phyloP scores from a whole-genome alignment of 2,113 vertebrate species.

The Terrapene triunguis region DNA sequence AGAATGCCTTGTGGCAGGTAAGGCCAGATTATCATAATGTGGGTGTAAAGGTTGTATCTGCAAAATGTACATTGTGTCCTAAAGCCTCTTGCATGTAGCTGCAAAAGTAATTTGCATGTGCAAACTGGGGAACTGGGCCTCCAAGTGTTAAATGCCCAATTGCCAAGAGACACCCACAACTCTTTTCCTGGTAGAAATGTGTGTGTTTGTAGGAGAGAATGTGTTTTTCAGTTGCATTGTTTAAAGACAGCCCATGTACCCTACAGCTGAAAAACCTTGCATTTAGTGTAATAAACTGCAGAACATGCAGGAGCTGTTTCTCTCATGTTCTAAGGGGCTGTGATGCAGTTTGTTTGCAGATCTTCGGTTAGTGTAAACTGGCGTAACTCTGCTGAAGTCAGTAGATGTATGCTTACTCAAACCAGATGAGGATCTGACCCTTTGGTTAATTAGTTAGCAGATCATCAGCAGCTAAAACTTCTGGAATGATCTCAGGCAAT shows the following conservation, averaged over 20 bases:
- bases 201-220: neutral
- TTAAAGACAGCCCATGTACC: slow-evolving; percentile 25
- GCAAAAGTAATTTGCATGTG: neutral
- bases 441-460: neutral
- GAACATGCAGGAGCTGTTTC: neutral
- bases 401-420: neutral
- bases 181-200: slow-evolving; percentile 24
- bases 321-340: neutral
- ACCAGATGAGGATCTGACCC: neutral
- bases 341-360: neutral
- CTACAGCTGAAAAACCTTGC: neutral
- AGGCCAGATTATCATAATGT: slow-evolving; percentile 58
- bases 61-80: slow-evolving; percentile 33
- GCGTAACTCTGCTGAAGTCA: neutral
- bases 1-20: slow-evolving; percentile 50
- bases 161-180: neutral
- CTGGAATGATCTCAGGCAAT: neutral
- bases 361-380: slow-evolving; percentile 11
- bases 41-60: slow-evolving; percentile 39
- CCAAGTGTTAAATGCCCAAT: neutral
- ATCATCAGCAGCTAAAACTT: neutral
- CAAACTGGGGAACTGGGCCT: neutral
- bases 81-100: slow-evolving; percentile 20
- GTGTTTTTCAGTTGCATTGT: neutral
- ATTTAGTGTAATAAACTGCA: neutral